phyloP scores from a whole-genome alignment of 2,113 vertebrate genomes.

The Stigmatopora argus region DNA sequence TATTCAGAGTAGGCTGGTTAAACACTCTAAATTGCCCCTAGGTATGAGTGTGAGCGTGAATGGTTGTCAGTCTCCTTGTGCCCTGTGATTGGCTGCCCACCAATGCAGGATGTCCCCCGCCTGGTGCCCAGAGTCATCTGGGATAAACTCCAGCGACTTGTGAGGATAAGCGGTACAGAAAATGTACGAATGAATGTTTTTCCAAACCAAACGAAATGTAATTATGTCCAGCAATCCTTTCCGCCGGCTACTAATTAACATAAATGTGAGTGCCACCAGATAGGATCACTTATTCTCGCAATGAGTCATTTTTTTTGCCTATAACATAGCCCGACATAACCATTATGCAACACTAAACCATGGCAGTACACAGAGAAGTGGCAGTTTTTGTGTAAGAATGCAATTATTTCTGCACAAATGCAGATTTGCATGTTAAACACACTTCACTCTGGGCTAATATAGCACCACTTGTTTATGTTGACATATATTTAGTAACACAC shows the following conservation, averaged over 20 bases:
- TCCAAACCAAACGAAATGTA: conserved; percentile 18
- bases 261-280: conserved; percentile 6
- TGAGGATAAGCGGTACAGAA: too few relatives aligned
- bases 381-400: conserved; percentile 30
- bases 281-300: conserved; percentile 31
- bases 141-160: too few relatives aligned
- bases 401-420: conserved; percentile 39
- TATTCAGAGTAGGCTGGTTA: too few relatives aligned
- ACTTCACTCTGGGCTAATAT: background rate
- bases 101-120: too few relatives aligned
- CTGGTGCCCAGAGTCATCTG: too few relatives aligned
- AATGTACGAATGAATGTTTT: background rate
- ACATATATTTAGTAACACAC: conserved; percentile 6
- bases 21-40: too few relatives aligned
- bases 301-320: conserved; percentile 44
- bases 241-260: conserved; percentile 33
- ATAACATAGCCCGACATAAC: conserved; percentile 27
- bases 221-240: conserved; percentile 39
- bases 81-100: too few relatives aligned
- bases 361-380: conserved; percentile 25
- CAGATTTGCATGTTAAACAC: conserved; percentile 40
- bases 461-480: background rate
- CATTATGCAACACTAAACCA: conserved; percentile 28
- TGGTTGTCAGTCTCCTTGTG: too few relatives aligned
- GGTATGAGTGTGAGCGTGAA: too few relatives aligned